Percentiles rank a stretch among this genome's conserved stretches.
These are phyloP conservation scores for Lasioglossum albipes DNA, from an alignment of 1,140 invertebrate genomes.

Conservation along the genomic window DNA sequence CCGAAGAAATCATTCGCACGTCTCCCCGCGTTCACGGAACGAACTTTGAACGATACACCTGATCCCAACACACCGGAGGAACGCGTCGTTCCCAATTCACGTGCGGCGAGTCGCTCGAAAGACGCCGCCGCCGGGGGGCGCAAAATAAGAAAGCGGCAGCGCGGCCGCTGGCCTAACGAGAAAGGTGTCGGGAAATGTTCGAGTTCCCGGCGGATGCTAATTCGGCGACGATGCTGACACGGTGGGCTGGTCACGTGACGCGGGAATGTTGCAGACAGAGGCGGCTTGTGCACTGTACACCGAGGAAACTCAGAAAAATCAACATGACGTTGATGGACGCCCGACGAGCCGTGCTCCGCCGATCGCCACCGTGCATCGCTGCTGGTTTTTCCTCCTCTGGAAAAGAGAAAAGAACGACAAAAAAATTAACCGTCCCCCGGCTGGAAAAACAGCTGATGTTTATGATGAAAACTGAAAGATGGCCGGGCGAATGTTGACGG, in stretches of 20 bases:
- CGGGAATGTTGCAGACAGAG: conserved; percentile 13
- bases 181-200: conserved; percentile 6
- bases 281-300: conserved; percentile 23
- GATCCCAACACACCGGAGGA: too few species aligned
- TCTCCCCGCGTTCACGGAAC: neutral
- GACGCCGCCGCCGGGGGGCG: neutral
- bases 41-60: neutral
- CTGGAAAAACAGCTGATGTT: neutral
- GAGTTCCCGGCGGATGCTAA: neutral
- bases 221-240: neutral
- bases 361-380: conserved; percentile 67
- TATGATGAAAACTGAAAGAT: neutral
- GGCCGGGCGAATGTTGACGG: neutral
- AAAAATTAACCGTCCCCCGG: neutral
- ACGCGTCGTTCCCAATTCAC: too few species aligned
- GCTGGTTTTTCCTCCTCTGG: conserved; percentile 68
- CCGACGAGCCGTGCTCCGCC: conserved; percentile 47
- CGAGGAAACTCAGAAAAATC: conserved; percentile 46
- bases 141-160: too few species aligned
- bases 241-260: conserved; percentile 59
- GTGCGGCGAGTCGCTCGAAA: too few species aligned
- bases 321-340: conserved; percentile 45
- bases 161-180: neutral
- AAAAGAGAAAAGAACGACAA: conserved; percentile 28
- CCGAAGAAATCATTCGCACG: neutral